Evolutionary conservation across 2,113 vertebrate species (phyloP), one percentile per base, ranked within the genome.

Genomic region (Dromas ardeola): DNA sequence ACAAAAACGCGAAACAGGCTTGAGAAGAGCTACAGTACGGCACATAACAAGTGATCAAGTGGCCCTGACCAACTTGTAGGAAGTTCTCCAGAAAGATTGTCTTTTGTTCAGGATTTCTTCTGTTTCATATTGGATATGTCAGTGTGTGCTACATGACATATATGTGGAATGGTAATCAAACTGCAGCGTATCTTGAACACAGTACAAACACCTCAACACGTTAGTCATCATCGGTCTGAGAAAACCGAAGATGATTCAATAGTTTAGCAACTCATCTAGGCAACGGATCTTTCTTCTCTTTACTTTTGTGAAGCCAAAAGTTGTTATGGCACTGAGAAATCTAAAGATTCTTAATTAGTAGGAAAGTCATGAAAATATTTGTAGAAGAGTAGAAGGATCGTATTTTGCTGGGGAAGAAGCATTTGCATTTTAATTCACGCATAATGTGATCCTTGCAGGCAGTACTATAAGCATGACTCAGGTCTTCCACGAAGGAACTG

Each of bases 391-490:
- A 47, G 69, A 3, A 15, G 10, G 10, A 22, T 13, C 1, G 6
- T 13, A 6, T 15, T 72, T 59, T 58, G 17, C 76, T 40, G 71
- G 50, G 40, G 19, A 38, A 55, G 73, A 9, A 55, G 38, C 14
- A 0, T 45, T 50, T 76, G 22, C 22, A 13, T 5, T 52, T 25
- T 49, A 32, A 15, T 16, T 8, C 5, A 1, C 6, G 34, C 63
- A 1, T 10, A 26, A 23, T 2, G 0, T 5, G 20, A 9, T 2
- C 22, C 59, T 14, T 5, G 42, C 6, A 58, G 55, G 56, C 56
- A 45, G 62, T 13, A 16, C n/a, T 25, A 2, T 2, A 18, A 23
- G 11, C 2, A 14, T 2, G 32, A 11, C 63, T 20, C 21, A 1
- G 40, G 70, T 32, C 65, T 58, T 11, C 5, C 69, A 21, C 10